Conservation (phyloP, 1,140 invertebrate genomes). For the Drosophila kohkoa region DNA sequence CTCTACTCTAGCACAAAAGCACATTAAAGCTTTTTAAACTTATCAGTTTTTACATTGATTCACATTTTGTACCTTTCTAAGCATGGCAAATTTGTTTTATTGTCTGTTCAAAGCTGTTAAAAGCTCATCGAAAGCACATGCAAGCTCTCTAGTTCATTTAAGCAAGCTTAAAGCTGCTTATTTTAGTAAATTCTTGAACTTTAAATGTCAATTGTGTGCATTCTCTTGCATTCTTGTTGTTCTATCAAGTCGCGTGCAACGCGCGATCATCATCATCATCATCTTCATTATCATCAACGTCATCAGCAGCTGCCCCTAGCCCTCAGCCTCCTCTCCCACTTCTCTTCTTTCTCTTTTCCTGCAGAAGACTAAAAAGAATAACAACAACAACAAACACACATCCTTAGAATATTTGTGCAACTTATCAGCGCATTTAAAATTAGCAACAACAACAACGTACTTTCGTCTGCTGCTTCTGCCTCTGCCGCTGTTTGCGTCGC, state of each 20-base stretch:
- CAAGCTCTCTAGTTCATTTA: neutral
- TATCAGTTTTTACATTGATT: neutral
- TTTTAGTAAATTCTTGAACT: neutral
- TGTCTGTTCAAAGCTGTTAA: no score
- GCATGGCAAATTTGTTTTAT: no score
- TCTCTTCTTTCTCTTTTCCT: slow-evolving; percentile 2
- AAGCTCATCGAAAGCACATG: neutral
- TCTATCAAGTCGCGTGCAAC: slow-evolving; percentile 13
- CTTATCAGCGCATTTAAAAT: slow-evolving; percentile 82
- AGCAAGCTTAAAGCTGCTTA: neutral
- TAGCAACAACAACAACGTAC: slow-evolving; percentile 51
- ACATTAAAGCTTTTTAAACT: neutral
- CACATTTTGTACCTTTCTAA: neutral
- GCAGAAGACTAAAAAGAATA: no score
- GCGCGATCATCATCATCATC: slow-evolving; percentile 22
- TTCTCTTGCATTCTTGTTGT: no score
- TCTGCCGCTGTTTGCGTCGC: neutral
- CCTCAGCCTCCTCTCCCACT: neutral
- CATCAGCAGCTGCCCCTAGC: slow-evolving; percentile 2
- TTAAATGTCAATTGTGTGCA: neutral
- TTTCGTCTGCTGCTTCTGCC: slow-evolving; percentile 35
- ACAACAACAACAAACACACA: slow-evolving; percentile 42
- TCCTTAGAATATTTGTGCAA: slow-evolving; percentile 79
- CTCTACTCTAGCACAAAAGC: neutral
- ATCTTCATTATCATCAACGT: slow-evolving; percentile 32